phyloP scores from a whole-genome alignment of 2,797 vertebrate species.

The Parauchenoglanis punctatus region DNA sequence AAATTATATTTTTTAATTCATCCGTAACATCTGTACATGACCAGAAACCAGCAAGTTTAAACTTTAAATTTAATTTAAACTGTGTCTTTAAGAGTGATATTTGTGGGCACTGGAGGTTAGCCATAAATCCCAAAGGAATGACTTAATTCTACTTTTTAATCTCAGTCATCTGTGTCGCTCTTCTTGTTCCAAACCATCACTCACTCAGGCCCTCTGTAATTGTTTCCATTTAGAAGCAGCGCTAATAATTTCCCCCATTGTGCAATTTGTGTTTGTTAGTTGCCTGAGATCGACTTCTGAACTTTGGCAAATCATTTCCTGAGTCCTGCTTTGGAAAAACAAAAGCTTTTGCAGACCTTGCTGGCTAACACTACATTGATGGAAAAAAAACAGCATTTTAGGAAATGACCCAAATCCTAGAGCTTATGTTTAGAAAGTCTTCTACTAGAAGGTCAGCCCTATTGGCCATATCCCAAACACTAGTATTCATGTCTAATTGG shows the following conservation, averaged over 20 bases:
- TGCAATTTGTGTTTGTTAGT: slow-evolving; percentile 54
- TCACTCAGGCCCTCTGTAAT: slow-evolving; percentile 31
- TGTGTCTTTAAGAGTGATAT: slow-evolving; percentile 27
- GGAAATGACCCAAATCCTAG: slow-evolving; percentile 26
- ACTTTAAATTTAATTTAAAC: neutral
- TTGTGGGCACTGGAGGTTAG: slow-evolving; percentile 39
- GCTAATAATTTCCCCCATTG: slow-evolving; percentile 51
- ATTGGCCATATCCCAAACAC: slow-evolving; percentile 6
- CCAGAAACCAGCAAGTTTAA: neutral
- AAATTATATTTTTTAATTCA: neutral
- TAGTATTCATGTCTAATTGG: slow-evolving; percentile 20
- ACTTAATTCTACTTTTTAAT: slow-evolving; percentile 56
- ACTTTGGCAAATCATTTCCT: slow-evolving; percentile 43
- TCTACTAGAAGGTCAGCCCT: neutral
- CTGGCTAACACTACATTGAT: neutral
- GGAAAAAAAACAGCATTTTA: slow-evolving; percentile 15
- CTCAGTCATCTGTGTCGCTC: slow-evolving; percentile 49
- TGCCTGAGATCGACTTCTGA: slow-evolving; percentile 49
- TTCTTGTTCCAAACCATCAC: slow-evolving; percentile 41
- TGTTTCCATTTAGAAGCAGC: slow-evolving; percentile 44
- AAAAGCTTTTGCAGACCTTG: slow-evolving; percentile 36
- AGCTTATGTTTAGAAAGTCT: slow-evolving; percentile 14
- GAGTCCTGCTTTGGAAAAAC: slow-evolving; percentile 43
- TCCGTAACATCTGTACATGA: neutral
- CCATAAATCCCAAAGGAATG: slow-evolving; percentile 49